Percentiles rank a stretch among this genome's conserved stretches.
Conservation (phyloP, 2,113 vertebrate genomes). For the Empidonax alnorum region DNA sequence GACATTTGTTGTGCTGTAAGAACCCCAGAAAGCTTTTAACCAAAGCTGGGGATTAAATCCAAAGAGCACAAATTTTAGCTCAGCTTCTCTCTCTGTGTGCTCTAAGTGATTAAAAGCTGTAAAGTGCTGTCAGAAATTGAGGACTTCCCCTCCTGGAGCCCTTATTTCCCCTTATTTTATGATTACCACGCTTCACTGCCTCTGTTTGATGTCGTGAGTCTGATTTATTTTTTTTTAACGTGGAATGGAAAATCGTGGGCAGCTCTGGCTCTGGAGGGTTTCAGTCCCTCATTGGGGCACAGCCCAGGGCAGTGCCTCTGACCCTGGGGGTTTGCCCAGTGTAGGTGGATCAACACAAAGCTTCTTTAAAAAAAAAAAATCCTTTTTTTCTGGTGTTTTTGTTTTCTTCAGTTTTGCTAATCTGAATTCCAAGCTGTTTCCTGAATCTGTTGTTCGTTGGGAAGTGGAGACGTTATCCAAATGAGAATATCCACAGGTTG, state of each 20-base stretch:
- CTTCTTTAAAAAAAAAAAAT: neutral
- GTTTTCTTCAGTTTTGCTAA: neutral
- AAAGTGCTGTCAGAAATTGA: slow-evolving; percentile 40
- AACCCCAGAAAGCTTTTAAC: slow-evolving; percentile 36
- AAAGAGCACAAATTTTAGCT: slow-evolving; percentile 40
- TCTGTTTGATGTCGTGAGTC: neutral
- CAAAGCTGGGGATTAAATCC: slow-evolving; percentile 57
- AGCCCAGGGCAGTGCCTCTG: neutral
- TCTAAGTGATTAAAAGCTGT: slow-evolving; percentile 45
- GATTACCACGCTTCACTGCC: slow-evolving; percentile 8
- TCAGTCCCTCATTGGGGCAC: rapidly evolving
- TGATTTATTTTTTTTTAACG: neutral
- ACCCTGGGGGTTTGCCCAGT: neutral
- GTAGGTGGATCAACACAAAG: neutral
- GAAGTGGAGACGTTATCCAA: neutral
- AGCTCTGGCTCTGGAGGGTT: neutral
- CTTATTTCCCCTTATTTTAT: slow-evolving; percentile 23
- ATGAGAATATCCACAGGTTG: slow-evolving; percentile 15
- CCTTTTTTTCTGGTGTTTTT: neutral
- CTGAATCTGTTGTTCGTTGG: neutral
- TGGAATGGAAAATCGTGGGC: neutral
- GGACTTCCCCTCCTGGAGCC: slow-evolving; percentile 43
- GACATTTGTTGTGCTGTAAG: neutral
- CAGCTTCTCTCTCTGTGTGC: neutral
- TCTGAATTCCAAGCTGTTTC: slow-evolving; percentile 25